A percentile compares a stretch with the other conserved stretches of the same genome.
Evolutionary conservation across 2,888 invertebrate species (phyloP).

Genomic region (Lithosia quadra): DNA sequence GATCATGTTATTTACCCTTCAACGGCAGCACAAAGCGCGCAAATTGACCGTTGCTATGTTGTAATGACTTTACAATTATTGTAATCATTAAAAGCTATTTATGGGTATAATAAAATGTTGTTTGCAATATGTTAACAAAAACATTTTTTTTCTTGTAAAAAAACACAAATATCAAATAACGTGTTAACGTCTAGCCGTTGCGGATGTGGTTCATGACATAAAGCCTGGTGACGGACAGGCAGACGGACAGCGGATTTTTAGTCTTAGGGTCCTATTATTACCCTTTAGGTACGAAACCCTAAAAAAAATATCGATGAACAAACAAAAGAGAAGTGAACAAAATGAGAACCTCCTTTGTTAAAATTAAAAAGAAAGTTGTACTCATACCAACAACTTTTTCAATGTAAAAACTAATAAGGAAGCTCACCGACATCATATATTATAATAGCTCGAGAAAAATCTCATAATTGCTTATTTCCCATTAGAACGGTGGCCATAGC

Average conservation of each 20-base stretch:
- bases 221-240: too few species aligned
- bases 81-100: not conserved
- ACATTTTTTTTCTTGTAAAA: too few species aligned
- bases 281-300: too few species aligned
- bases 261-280: too few species aligned
- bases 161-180: too few species aligned
- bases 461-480: slow-evolving; percentile 18
- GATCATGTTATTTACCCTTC: slow-evolving; percentile 17
- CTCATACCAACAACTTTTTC: not conserved
- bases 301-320: not conserved
- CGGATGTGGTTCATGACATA: too few species aligned
- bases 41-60: slow-evolving; percentile 3
- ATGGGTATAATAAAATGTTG: not conserved
- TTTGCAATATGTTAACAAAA: too few species aligned
- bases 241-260: too few species aligned
- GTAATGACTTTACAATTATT: not conserved
- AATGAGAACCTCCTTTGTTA: not conserved
- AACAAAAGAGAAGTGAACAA: not conserved
- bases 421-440: not conserved
- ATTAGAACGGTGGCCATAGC: slow-evolving; percentile 26
- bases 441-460: slow-evolving; percentile 13
- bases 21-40: slow-evolving; percentile 6
- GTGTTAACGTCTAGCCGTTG: too few species aligned
- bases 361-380: not conserved
- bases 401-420: slow-evolving; percentile 3